Base-by-base conservation (phyloP, 2,113 vertebrate species). In the Stigmatopora argus region DNA sequence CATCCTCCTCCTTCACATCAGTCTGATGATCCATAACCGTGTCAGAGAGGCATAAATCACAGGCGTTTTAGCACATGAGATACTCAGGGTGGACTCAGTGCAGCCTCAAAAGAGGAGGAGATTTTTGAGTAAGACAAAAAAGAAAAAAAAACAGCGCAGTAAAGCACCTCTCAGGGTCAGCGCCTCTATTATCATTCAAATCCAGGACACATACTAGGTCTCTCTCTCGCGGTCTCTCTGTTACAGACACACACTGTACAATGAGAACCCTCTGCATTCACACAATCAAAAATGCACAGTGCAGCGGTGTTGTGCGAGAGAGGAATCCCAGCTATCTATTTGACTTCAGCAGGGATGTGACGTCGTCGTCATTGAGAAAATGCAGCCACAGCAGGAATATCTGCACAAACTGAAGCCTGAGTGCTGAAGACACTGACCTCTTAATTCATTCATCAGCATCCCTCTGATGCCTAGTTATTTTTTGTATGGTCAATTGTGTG, bases 181-280 rank as follows among this genome's bases (percentile, higher is more conserved):
- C 68, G 75, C 64, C 52, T 81, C 76, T 71, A 77, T 87, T 85
- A 82, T 85, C 71, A 87, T 87, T 86, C 72, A 85, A 85, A 88
- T 83, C 70, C 70, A 51, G 56, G 46, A 41, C 65, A 47, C 61
- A 64, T 62, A 65, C 3, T 49, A 65, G 66, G 51, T 57, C 38
- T 15, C 21, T 55, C 53, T 55, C 53, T 51, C 18, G 18, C 7
- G 18, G 17, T 19, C n/a, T 51, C 18, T 51, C 18, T 51, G 7
- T 51, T 15, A 34, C 23, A 35, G n/a, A 34, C 46, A n/a, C 17
- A 11, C 46, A 58, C 9, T 19, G 35, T 44, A 45, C 35, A 71
- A 38, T 60, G 57, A 41, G 18, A 53, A 23, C 49, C 38, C 52
- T 7, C 64, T 45, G 47, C 14, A 56, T 34, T 56, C 59, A 68